These are phyloP conservation scores for Mormyrops boulengeri DNA, from an alignment of 2,797 vertebrate species.

Conservation along the genomic window DNA sequence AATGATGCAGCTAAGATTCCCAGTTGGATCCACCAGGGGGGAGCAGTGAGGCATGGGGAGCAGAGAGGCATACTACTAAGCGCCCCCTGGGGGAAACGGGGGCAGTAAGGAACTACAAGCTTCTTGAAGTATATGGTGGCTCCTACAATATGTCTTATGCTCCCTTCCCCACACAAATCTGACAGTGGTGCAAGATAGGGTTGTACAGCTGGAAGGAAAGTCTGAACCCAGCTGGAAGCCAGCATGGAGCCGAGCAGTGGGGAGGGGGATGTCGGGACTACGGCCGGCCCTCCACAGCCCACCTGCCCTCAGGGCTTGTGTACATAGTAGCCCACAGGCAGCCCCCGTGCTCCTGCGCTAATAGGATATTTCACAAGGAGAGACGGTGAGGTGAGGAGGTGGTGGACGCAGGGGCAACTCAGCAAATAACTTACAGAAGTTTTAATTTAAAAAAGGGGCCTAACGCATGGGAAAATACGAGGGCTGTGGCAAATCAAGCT, in stretches of 20 bases:
- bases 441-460: constrained; percentile 34
- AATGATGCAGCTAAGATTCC: background rate
- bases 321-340: constrained; percentile 12
- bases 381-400: constrained; percentile 19
- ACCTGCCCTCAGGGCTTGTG: constrained; percentile 25
- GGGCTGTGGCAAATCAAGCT: constrained; percentile 19
- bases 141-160: background rate
- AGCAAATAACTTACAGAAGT: constrained; percentile 33
- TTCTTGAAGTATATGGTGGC: background rate
- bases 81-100: background rate
- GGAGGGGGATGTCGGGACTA: background rate
- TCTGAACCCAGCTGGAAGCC: background rate
- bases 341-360: constrained; percentile 14
- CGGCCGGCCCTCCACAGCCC: background rate
- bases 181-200: background rate
- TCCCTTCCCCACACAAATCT: background rate
- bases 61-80: background rate
- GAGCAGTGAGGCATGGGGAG: background rate
- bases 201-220: background rate
- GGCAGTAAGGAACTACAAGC: background rate
- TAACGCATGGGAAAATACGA: constrained; percentile 23
- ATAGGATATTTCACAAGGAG: constrained; percentile 26
- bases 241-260: background rate
- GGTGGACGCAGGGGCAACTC: constrained; percentile 19
- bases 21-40: background rate